Base-by-base conservation (phyloP, 2,888 invertebrate species). In the Drosophila pseudotalamancana region DNA sequence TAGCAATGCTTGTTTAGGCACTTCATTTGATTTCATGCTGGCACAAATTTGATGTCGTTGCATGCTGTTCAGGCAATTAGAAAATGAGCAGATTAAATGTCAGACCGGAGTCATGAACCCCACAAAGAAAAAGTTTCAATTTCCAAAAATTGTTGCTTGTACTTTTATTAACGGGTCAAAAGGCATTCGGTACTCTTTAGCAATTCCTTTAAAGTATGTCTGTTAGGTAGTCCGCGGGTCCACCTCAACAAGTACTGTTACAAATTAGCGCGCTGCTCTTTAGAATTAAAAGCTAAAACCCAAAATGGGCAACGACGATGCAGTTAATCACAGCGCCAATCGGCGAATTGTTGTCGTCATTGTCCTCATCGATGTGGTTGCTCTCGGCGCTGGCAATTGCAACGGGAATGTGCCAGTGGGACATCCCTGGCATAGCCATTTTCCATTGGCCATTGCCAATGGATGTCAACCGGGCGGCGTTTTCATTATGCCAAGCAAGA, bases 241-340 rank as follows among this genome's bases (percentile, higher is more conserved):
- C 25, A 49, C 31, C 59, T 32, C 37, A 46, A 55, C 43, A 57
- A 45, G 32, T 42, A 18, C 40, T 53, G 48, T 23, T 60, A 42
- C 63, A 61, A 78, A 81, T 85, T 75, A 62, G 55, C 67, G 60
- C 57, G n/a, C 40, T 73, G 60, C 56, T 64, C 57, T 68, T 76
- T 50, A 48, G 66, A 69, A 79, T 72, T 74, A 77, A 83, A 80
- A 51, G 64, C 72, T 54, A 29, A 32, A 77, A 34, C 56, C 50
- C 39, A 55, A 80, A 72, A 63, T 49, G 65, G 46, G 18, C 64
- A 57, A 49, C 48, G 42, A 40, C 57, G 59, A 62, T 61, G 73
- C 80, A 79, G 86, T 79, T 82, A 85, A 79, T 81, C 83, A 82
- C 80, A 61, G 65, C 45, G 45, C n/a, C 66, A 65, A 74, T 61